A percentile compares a stretch with the other conserved stretches of the same genome.
Conservation (phyloP, 2,888 invertebrate species). For the Sesia bembeciformis region DNA sequence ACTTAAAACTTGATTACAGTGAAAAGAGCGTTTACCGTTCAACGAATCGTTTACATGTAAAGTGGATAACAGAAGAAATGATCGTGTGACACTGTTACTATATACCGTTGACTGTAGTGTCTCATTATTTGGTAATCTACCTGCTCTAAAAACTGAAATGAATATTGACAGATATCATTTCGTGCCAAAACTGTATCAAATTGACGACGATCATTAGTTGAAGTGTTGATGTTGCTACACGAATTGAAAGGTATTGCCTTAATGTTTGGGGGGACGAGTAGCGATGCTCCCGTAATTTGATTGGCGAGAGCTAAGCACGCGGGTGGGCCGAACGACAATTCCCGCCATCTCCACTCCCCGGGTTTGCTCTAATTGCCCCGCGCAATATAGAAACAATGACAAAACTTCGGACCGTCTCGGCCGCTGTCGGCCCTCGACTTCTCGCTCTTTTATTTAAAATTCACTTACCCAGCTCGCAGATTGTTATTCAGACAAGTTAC, state of each 20-base stretch:
- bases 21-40: too few relatives aligned
- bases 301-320: conserved; percentile 40
- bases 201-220: conserved; percentile 38
- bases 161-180: not conserved
- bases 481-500: conserved; percentile 57
- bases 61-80: too few relatives aligned
- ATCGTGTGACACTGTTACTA: too few relatives aligned
- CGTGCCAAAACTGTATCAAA: not conserved
- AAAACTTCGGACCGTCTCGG: conserved; percentile 58
- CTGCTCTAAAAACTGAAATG: not conserved
- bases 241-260: conserved; percentile 30
- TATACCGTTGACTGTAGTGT: too few relatives aligned
- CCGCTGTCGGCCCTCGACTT: conserved; percentile 43
- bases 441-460: conserved; percentile 68
- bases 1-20: too few relatives aligned
- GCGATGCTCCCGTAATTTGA: conserved; percentile 53
- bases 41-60: too few relatives aligned
- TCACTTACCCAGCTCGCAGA: conserved; percentile 62
- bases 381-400: conserved; percentile 71
- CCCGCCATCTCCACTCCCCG: conserved; percentile 30
- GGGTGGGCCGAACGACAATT: conserved; percentile 27
- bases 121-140: too few relatives aligned
- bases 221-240: conserved; percentile 51
- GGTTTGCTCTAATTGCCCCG: conserved; percentile 66
- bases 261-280: conserved; percentile 29